Evolutionary conservation across 2,113 vertebrate genomes (phyloP), one percentile per base, ranked within the genome.

Genomic region (Pelecanoides urinatrix): DNA sequence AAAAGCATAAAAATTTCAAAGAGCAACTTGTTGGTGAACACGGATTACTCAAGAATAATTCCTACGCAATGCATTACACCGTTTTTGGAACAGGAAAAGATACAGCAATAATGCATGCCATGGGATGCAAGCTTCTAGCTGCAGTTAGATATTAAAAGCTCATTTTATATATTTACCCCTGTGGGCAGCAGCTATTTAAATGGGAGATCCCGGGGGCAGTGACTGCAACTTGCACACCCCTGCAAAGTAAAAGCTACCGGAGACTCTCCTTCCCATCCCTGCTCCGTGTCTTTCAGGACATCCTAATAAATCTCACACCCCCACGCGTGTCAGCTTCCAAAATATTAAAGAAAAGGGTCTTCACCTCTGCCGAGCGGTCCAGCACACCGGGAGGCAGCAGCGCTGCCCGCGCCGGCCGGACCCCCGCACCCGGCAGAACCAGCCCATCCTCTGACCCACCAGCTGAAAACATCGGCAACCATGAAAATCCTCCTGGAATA

Each of bases 251-350:
- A 62, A 58, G 27, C 36, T 11, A 27, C 9, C 2, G 2, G 44
- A 42, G 47, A 16, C 22, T 44, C 36, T 47, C 53, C 18, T 32
- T 26, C 61, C 52, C 9, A 29, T 7, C 36, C n/a, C 32, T 14
- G 18, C 26, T 36, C 52, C 1, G 1, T 2, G 0, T 36, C 65
- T 36, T 27, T 56, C 0, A 4, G 42, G 49, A 49, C 11, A 36
- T 42, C 16, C 44, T 22, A 22, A 47, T 11, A 67, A 47, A 55
- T 53, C 38, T 26, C 68, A 42, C 52, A 61, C n/a, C 19, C 55
- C 76, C 62, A 40, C 44, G 9, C 47, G 7, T 40, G 15, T 15
- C 53, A 36, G 44, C 38, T 58, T 63, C 52, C 34, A 52, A 26
- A 71, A 16, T 26, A 56, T 5, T 7, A 9, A 34, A 55, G 44